Percentiles rank a stretch among this genome's conserved stretches.
Conservation (phyloP, 2,113 vertebrate genomes). For the Aplodontia rufa region DNA sequence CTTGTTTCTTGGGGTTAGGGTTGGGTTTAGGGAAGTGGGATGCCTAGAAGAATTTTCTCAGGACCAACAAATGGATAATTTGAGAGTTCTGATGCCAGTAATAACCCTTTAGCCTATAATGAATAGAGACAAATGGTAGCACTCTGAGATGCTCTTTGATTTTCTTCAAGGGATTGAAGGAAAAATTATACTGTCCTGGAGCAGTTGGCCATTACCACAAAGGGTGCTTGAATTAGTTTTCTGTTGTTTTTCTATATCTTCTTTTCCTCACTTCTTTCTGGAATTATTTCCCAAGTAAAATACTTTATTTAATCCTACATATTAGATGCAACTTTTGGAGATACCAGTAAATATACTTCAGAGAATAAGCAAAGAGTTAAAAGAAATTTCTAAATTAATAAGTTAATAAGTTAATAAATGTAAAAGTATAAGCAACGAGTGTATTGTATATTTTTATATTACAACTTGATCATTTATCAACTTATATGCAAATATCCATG, state of each 20-base stretch:
- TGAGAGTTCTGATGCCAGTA: background rate
- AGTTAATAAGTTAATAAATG: background rate
- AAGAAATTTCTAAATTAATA: background rate
- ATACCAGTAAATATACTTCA: background rate
- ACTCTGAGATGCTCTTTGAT: background rate
- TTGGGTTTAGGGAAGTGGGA: background rate
- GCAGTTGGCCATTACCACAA: background rate
- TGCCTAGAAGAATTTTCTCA: background rate
- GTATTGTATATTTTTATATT: background rate
- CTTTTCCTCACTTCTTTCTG: background rate
- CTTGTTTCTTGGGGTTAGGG: background rate
- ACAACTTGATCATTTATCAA: background rate
- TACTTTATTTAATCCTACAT: background rate
- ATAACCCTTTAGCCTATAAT: background rate
- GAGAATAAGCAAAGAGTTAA: background rate
- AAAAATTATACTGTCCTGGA: background rate
- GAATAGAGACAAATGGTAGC: background rate
- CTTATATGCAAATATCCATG: background rate
- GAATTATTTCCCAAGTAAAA: background rate
- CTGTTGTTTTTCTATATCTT: background rate
- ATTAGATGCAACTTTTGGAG: background rate
- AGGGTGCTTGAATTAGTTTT: background rate
- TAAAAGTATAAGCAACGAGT: background rate
- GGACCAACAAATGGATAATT: background rate
- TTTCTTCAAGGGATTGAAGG: background rate